Conservation (phyloP, 2,113 vertebrate species). For the Pangasianodon gigas region DNA sequence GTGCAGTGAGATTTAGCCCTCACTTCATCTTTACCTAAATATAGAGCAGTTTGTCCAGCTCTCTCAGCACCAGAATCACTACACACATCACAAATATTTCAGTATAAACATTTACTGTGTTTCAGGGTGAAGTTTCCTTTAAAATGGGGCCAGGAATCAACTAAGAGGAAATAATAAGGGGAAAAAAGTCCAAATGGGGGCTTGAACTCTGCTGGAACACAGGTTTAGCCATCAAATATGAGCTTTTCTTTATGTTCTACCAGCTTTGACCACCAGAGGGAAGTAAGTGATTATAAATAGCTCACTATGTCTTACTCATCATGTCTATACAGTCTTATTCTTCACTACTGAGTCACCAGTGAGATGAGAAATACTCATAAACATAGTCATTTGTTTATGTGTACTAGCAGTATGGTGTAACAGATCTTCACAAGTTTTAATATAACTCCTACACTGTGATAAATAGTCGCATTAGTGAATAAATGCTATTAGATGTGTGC, state of each 20-base stretch:
- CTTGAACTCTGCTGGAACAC: background rate
- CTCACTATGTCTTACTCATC: too few species aligned
- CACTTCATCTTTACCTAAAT: too few species aligned
- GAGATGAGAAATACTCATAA: background rate
- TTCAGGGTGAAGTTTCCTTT: too few species aligned
- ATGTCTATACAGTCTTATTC: too few species aligned
- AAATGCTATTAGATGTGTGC: background rate
- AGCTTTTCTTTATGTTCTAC: background rate
- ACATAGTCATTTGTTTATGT: background rate
- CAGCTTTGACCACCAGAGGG: constrained; percentile 19
- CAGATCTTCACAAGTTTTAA: background rate
- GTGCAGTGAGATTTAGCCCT: background rate
- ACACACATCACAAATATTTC: too few species aligned
- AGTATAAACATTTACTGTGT: too few species aligned
- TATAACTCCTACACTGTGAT: background rate
- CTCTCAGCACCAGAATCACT: too few species aligned
- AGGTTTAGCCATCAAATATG: background rate
- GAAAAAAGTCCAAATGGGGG: too few species aligned
- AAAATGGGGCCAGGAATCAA: too few species aligned
- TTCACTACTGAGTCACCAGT: background rate
- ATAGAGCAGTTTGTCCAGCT: too few species aligned
- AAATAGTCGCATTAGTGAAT: background rate
- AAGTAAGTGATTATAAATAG: background rate
- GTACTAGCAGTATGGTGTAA: background rate
- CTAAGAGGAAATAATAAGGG: too few species aligned